phyloP scores from a whole-genome alignment of 1,140 invertebrate genomes.

The Zaprionus ghesquierei region DNA sequence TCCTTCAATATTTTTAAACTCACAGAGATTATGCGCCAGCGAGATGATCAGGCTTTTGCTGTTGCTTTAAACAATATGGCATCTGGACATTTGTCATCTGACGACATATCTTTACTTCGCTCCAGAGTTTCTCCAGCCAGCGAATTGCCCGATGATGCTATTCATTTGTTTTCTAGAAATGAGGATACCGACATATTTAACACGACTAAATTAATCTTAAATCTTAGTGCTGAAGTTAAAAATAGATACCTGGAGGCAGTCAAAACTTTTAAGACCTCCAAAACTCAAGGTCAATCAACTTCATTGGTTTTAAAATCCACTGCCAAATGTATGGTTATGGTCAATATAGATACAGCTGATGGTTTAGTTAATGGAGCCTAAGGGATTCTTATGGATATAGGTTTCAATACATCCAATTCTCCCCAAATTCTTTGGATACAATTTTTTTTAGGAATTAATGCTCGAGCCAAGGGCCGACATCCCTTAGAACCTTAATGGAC shows the following conservation, averaged over 20 bases:
- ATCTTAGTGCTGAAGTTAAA: neutral
- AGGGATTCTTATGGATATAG: too few species aligned
- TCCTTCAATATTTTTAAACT: constrained; percentile 8
- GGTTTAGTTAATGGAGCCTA: neutral
- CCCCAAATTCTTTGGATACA: too few species aligned
- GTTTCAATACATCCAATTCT: too few species aligned
- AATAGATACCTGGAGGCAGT: neutral
- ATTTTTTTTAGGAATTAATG: too few species aligned
- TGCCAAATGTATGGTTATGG: neutral
- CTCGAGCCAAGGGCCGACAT: too few species aligned
- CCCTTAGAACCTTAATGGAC: too few species aligned
- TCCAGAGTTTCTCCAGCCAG: too few species aligned
- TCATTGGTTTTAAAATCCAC: neutral
- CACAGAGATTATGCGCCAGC: constrained; percentile 24
- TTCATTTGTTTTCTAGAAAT: neutral
- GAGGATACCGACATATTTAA: neutral
- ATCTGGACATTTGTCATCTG: too few species aligned
- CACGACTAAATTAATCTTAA: neutral
- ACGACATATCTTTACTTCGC: too few species aligned
- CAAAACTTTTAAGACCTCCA: neutral
- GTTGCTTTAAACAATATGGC: constrained; percentile 1
- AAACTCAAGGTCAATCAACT: neutral
- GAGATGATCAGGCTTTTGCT: constrained; percentile 10
- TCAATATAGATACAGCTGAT: neutral
- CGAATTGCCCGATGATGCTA: neutral